These are phyloP conservation scores for Nesometra sesokonis DNA, from an alignment of 35 echinoderm and acorn worm species.

Conservation along the genomic window DNA sequence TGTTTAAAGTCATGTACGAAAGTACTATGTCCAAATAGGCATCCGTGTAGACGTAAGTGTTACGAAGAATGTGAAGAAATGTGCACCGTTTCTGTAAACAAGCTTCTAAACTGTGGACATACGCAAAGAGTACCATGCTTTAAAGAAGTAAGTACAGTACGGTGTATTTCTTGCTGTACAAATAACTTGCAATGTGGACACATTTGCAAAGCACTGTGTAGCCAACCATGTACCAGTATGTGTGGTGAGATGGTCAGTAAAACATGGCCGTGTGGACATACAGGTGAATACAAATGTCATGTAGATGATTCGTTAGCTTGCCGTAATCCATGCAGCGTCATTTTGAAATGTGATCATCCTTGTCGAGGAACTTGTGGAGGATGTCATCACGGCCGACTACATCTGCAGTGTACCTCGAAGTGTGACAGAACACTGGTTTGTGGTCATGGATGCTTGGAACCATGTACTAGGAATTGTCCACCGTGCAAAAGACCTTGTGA, in stretches of 20 bases:
- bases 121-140: constrained; percentile 17
- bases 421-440: constrained; percentile 54
- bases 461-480: constrained; percentile 34
- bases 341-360: constrained; percentile 41
- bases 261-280: constrained; percentile 36
- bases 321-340: constrained; percentile 9
- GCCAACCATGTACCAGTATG: constrained; percentile 6
- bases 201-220: constrained; percentile 4
- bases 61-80: constrained; percentile 6
- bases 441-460: constrained; percentile 38
- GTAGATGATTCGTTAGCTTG: not conserved
- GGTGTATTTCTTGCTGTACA: not conserved
- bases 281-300: not conserved
- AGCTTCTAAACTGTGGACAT: constrained; percentile 14
- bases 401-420: constrained; percentile 13
- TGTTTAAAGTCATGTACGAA: constrained; percentile 57
- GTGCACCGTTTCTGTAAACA: constrained; percentile 12
- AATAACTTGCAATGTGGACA: constrained; percentile 22
- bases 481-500: constrained; percentile 43
- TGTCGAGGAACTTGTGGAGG: constrained; percentile 51
- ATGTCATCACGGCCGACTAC: constrained; percentile 40
- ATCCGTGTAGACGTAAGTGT: constrained; percentile 38
- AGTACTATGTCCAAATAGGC: not conserved
- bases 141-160: not conserved
- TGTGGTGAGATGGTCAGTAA: not conserved